Conservation (phyloP, 35 echinoderm and acorn worm genomes). For the Ptychodera flava region DNA sequence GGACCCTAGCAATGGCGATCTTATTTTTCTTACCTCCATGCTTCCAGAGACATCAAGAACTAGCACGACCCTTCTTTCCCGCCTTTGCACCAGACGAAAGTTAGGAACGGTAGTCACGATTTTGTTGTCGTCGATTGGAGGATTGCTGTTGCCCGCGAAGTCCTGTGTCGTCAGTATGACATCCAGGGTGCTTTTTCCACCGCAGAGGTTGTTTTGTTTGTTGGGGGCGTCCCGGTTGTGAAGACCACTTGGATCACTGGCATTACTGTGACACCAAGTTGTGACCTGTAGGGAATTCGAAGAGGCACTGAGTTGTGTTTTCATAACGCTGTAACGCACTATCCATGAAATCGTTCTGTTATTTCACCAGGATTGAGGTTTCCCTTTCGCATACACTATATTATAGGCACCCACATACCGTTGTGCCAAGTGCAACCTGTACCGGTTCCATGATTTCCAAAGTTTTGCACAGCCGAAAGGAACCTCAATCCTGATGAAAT, state of each 20-base stretch:
- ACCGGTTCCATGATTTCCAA: no score
- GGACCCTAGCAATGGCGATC: no score
- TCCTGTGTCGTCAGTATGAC: slow-evolving; percentile 40
- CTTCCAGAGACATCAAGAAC: slow-evolving; percentile 37
- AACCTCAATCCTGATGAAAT: no score
- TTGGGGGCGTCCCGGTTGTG: slow-evolving; percentile 46
- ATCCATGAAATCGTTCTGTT: no score
- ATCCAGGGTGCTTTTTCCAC: slow-evolving; percentile 45
- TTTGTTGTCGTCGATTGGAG: neutral
- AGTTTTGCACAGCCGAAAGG: no score
- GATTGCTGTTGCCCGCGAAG: slow-evolving; percentile 28
- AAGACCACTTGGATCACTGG: slow-evolving; percentile 18
- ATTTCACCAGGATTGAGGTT: no score
- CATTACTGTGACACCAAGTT: slow-evolving; percentile 45
- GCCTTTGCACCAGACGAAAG: slow-evolving; percentile 13
- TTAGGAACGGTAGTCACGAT: slow-evolving; percentile 17
- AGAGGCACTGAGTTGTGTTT: no score
- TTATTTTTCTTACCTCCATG: slow-evolving; percentile 54
- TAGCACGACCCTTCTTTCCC: slow-evolving; percentile 23
- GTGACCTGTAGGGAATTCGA: slow-evolving; percentile 17
- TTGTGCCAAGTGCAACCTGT: no score
- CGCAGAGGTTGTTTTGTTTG: slow-evolving; percentile 51
- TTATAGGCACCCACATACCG: no score
- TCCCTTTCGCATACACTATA: no score
- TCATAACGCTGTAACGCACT: no score